These are phyloP conservation scores for Zosterops borbonicus DNA, from an alignment of 2,113 vertebrate genomes.

Conservation along the genomic window DNA sequence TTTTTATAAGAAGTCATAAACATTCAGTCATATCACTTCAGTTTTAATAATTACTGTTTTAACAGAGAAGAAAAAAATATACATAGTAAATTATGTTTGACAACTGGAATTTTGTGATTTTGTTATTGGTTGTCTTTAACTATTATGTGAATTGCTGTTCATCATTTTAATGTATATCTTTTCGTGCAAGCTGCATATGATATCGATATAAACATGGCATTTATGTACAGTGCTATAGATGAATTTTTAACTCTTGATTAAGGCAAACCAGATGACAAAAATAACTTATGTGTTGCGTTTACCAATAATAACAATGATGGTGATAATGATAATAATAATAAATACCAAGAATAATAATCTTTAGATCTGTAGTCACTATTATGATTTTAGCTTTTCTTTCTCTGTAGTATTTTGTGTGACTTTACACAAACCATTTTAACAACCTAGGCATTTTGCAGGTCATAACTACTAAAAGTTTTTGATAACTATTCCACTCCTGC, in stretches of 20 bases:
- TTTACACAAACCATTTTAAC: not conserved
- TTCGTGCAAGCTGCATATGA: conserved; percentile 77
- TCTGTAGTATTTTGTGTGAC: not conserved
- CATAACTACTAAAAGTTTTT: not conserved
- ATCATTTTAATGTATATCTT: conserved; percentile 83
- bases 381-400: not conserved
- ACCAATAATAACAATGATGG: not conserved
- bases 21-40: conserved; percentile 78
- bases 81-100: conserved; percentile 98
- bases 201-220: conserved; percentile 72
- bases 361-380: conserved; percentile 21
- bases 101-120: conserved; percentile 91
- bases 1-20: conserved; percentile 83
- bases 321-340: not conserved
- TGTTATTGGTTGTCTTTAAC: conserved; percentile 92
- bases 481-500: not conserved
- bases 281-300: conserved; percentile 47
- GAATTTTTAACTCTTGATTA: conserved; percentile 87
- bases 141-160: conserved; percentile 90
- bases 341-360: not conserved
- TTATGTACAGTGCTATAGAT: conserved; percentile 78
- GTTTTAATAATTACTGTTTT: conserved; percentile 90
- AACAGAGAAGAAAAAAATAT: conserved; percentile 79
- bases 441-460: not conserved
- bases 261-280: conserved; percentile 84